A percentile compares a stretch with the other conserved stretches of the same genome.
phyloP scores from a whole-genome alignment of 2,797 vertebrate genomes.

The Euphonia xanthogaster region DNA sequence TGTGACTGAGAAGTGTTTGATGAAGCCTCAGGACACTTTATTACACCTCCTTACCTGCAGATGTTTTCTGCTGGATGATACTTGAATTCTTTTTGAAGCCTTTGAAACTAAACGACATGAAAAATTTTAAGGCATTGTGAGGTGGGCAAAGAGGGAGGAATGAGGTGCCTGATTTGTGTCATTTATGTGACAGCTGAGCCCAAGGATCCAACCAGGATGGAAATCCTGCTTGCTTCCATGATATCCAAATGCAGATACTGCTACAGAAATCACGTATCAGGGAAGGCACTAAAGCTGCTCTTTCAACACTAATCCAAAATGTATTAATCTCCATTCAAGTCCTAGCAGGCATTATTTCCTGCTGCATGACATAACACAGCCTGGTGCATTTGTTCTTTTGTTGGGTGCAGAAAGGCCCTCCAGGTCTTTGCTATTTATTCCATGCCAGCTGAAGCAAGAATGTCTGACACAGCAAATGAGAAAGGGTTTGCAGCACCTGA shows the following conservation, averaged over 20 bases:
- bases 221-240: background rate
- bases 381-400: fast-evolving
- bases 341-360: constrained; percentile 37
- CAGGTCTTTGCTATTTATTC: background rate
- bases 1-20: background rate
- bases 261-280: background rate
- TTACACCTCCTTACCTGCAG: background rate
- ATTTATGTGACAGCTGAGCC: background rate
- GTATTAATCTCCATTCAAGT: background rate
- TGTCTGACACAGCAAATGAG: background rate
- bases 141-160: background rate
- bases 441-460: background rate
- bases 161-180: background rate
- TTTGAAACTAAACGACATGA: background rate
- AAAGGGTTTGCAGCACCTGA: background rate
- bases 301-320: background rate
- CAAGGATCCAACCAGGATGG: background rate
- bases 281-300: background rate
- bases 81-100: background rate
- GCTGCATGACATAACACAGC: background rate
- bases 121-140: background rate
- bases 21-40: background rate
- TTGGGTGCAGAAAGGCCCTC: background rate
- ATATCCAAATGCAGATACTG: background rate
- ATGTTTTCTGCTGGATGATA: background rate